phyloP scores from a whole-genome alignment of 2,888 invertebrate genomes.

The Campoletis raptor region DNA sequence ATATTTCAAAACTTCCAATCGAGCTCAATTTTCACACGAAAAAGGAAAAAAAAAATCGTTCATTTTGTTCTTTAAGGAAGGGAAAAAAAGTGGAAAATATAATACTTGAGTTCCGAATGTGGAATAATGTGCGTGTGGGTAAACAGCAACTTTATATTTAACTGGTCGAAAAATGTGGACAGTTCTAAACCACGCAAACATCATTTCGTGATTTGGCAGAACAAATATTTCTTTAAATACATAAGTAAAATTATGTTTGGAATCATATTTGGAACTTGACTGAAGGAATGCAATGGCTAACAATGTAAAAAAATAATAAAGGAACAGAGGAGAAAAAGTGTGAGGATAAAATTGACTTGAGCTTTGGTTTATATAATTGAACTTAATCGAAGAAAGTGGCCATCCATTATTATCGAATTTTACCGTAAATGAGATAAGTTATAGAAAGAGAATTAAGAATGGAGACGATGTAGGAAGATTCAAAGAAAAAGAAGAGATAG shows the following conservation, averaged over 20 bases:
- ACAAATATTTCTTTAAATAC: neutral
- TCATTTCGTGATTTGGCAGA: no score
- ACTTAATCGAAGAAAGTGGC: constrained; percentile 50
- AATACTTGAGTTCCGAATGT: neutral
- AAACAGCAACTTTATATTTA: neutral
- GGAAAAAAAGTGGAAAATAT: neutral
- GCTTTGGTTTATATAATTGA: constrained; percentile 44
- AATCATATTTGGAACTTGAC: neutral
- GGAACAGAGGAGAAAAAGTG: constrained; percentile 17
- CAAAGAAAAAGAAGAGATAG: constrained; percentile 15
- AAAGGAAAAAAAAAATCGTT: neutral
- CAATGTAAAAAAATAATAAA: constrained; percentile 38
- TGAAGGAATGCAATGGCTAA: constrained; percentile 19
- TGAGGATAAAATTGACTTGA: neutral
- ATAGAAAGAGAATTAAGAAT: constrained; percentile 36
- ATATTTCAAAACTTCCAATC: neutral
- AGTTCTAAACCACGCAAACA: neutral
- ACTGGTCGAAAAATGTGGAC: neutral
- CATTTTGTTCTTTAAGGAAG: neutral
- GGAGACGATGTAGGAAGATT: constrained; percentile 1
- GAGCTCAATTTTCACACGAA: neutral
- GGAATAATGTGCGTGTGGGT: neutral
- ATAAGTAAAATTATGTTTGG: neutral
- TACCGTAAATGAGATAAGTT: constrained; percentile 56
- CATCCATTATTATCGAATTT: constrained; percentile 62